A percentile compares a stretch with the other conserved stretches of the same genome.
Evolutionary conservation across 2,888 invertebrate species (phyloP).

Genomic region (Tholera decimalis): DNA sequence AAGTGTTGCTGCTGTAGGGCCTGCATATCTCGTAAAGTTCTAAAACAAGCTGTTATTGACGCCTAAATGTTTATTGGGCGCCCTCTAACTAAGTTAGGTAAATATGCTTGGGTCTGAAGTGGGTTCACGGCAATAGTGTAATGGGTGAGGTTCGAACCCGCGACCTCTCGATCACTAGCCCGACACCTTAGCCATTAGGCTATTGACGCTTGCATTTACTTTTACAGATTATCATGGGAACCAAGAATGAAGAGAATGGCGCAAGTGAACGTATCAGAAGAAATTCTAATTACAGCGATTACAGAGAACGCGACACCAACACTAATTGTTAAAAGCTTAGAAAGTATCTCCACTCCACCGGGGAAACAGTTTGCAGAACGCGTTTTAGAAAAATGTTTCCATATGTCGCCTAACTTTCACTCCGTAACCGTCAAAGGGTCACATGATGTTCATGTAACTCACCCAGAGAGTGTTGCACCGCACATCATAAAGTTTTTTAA

Average conservation of each 20-base stretch:
- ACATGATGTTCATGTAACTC: conserved; percentile 39
- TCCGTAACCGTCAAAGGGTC: conserved; percentile 36
- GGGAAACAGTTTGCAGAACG: conserved; percentile 63
- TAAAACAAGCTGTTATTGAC: too few relatives aligned
- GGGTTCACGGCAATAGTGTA: too few relatives aligned
- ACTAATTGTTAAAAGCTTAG: conserved; percentile 70
- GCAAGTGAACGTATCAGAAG: conserved; percentile 67
- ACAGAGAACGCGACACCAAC: conserved; percentile 71
- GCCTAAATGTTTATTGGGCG: too few relatives aligned
- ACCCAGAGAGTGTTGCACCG: conserved; percentile 26
- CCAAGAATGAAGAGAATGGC: conserved; percentile 73
- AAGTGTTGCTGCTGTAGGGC: too few relatives aligned
- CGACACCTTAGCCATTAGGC: too few relatives aligned
- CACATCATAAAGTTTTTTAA: conserved; percentile 40
- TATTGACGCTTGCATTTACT: too few relatives aligned
- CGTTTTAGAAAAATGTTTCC: conserved; percentile 68
- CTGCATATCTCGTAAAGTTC: too few relatives aligned
- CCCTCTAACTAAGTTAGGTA: too few relatives aligned
- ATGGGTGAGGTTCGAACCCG: too few relatives aligned
- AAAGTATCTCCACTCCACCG: conserved; percentile 46
- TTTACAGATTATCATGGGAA: conserved; percentile 77
- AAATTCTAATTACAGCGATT: conserved; percentile 68
- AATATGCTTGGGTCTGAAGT: too few relatives aligned
- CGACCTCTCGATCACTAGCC: too few relatives aligned
- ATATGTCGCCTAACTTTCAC: conserved; percentile 64